These are phyloP conservation scores for Diorhabda elongata DNA, from an alignment of 1,140 invertebrate species.

Conservation along the genomic window DNA sequence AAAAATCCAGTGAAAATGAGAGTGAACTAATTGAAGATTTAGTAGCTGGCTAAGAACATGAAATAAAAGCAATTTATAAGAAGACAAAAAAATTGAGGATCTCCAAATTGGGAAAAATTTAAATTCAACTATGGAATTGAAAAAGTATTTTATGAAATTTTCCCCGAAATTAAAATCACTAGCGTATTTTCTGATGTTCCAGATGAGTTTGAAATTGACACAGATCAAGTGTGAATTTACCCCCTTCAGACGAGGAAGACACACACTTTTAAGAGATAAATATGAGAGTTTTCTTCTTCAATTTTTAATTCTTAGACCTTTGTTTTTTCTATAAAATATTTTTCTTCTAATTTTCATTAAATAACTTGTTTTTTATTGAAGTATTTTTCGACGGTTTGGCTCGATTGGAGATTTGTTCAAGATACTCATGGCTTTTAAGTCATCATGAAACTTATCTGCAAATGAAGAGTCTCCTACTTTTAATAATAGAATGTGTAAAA, in stretches of 20 bases:
- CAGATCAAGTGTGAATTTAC: not conserved
- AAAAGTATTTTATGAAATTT: conserved; percentile 4
- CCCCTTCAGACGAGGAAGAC: not conserved
- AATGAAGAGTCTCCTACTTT: no score
- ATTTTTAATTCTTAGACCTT: no score
- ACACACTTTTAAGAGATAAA: not conserved
- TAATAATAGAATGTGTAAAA: no score
- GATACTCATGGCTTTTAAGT: no score
- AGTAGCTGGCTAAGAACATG: not conserved
- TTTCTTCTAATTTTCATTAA: no score
- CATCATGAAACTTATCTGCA: no score
- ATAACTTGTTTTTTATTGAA: no score
- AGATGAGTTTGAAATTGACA: conserved; percentile 6
- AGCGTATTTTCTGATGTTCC: conserved; percentile 3
- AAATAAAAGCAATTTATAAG: conserved; percentile 6
- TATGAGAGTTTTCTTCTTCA: no score
- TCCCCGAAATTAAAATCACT: not conserved
- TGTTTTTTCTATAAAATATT: no score
- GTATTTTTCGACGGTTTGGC: no score
- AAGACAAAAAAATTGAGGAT: conserved; percentile 5
- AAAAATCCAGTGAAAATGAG: conserved; percentile 4
- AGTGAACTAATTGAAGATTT: conserved; percentile 5
- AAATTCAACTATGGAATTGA: conserved; percentile 3
- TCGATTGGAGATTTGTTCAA: no score
- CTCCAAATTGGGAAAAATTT: conserved; percentile 5